Base-by-base conservation (phyloP, 2,888 invertebrate species). In the Myopa testacea region DNA sequence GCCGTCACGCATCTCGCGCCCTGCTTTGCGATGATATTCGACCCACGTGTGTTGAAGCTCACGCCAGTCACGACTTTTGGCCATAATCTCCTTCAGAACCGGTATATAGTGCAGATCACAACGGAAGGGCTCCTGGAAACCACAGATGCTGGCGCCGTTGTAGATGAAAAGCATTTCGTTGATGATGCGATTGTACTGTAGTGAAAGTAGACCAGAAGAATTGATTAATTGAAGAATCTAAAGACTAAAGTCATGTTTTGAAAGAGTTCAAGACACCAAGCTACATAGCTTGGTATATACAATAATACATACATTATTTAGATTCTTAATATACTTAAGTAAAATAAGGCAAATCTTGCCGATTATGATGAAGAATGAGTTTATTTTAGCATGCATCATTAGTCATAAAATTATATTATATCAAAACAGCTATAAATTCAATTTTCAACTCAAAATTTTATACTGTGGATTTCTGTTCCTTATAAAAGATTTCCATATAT, bases 151-250 rank as follows among this genome's bases (percentile, higher is more conserved):
- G 0, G 96, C 96, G 0, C 93, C 93, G 86, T 96, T 96, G 90
- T 96, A 97, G 0, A 96, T 93, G 0, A 95, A 93, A 19, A 96
- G 90, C 96, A 97, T 96, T 86, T 96, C 95, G 85, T 96, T 96
- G 82, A 96, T 94, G 60, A 96, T 90, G 69, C 95, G 93, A 89
- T 96, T 96, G 88, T 96, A 96, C 96, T 96, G 91, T 3, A 45
- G 10, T 45, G 45, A 45, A 45, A 45, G 45, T 45, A 45, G 7
- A 87, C 78, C 37, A 14, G 38, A 80, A 38, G 19, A 45, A 55
- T 40, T 60, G 37, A 50, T 37, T 50, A 58, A 63, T 5, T 5
- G 16, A 19, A 62, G 7, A 26, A 19, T 26, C 4, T n/a, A 62
- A 62, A 40, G 40, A 40, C 40, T 40, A 8, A 8, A 40, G 4